Evolutionary conservation across 1,140 invertebrate genomes (phyloP), one percentile per base, ranked within the genome.

Genomic region (Orussus abietinus): DNA sequence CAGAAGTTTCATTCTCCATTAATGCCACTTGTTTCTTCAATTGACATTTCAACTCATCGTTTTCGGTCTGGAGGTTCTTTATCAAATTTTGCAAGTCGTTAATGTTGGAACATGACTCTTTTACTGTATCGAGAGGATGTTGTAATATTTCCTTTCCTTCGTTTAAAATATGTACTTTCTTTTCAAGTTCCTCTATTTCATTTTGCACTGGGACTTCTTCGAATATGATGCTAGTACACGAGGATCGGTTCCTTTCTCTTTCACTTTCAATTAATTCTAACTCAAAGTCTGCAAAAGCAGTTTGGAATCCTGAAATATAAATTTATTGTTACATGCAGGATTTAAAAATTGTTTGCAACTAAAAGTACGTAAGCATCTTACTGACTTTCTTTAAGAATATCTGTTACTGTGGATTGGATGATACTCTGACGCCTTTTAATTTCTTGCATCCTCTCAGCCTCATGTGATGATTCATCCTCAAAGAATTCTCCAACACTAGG

Each of bases 261-360:
- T 43, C 29, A 15, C 36, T 4, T 41, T 57, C 44, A 13, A 65
- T 59, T 26, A 65, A 46, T 25, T 63, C 52, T 11, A 57, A 26
- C 46, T 65, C 62, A 47, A 65, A 65, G 34, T 62, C 53, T 29
- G 55, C 49, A 11, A 60, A 55, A 4, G 43, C 53, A 5, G 54
- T 56, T 21, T 51, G 38, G 45, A 61, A 55, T 4, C 43, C 53
- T 55, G 38, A 30, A 43, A 40, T 21, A 15, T 39, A 17, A 17
- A 29, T 30, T 14, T 30, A 18, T 31, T 11, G 30, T 42, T 12
- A 4, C 18, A 20, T 30, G n/a, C n/a, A n/a, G n/a, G n/a, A n/a
- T n/a, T n/a, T n/a, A n/a, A n/a, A n/a, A n/a, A n/a, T n/a, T n/a
- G n/a, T n/a, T 13, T 37, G 9, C 34, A 19, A 7, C 34, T 7